These are phyloP conservation scores for Cyrtorhinus lividipennis DNA, from an alignment of 1,140 invertebrate genomes.

Conservation along the genomic window DNA sequence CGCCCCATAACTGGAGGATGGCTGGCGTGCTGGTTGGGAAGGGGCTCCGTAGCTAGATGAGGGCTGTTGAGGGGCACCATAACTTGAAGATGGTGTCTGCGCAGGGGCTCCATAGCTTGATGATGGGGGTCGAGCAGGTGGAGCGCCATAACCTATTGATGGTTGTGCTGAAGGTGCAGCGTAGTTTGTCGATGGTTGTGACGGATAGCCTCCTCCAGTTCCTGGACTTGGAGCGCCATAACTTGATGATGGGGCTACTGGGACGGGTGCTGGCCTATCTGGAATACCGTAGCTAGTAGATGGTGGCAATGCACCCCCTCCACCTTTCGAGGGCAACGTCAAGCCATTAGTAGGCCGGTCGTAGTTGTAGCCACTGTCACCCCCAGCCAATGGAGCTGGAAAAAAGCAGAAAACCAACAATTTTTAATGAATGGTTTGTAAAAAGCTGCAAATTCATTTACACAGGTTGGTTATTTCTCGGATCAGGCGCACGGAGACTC, in stretches of 20 bases:
- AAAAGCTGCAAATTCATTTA: no score
- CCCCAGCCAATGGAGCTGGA: constrained; percentile 20
- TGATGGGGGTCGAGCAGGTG: constrained; percentile 12
- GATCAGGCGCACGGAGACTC: no score
- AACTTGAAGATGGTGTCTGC: constrained; percentile 5
- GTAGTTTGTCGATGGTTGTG: constrained; percentile 9
- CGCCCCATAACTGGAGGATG: not conserved
- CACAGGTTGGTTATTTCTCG: no score
- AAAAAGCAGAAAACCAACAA: constrained; percentile 12
- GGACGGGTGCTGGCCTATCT: constrained; percentile 21
- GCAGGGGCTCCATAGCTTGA: constrained; percentile 3
- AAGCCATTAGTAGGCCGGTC: constrained; percentile 13
- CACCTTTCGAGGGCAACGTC: not conserved
- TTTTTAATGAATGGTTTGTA: not conserved
- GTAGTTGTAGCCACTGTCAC: constrained; percentile 19
- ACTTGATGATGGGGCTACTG: not conserved
- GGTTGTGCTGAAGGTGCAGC: constrained; percentile 5
- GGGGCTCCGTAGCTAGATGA: constrained; percentile 17
- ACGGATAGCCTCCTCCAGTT: not conserved
- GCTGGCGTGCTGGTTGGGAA: not conserved
- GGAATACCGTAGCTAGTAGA: constrained; percentile 24
- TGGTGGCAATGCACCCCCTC: constrained; percentile 13
- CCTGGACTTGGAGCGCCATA: not conserved
- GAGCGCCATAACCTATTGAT: constrained; percentile 20
- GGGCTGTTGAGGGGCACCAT: not conserved